Conservation (phyloP, 1,140 invertebrate species). For the Ceratina calcarata region DNA sequence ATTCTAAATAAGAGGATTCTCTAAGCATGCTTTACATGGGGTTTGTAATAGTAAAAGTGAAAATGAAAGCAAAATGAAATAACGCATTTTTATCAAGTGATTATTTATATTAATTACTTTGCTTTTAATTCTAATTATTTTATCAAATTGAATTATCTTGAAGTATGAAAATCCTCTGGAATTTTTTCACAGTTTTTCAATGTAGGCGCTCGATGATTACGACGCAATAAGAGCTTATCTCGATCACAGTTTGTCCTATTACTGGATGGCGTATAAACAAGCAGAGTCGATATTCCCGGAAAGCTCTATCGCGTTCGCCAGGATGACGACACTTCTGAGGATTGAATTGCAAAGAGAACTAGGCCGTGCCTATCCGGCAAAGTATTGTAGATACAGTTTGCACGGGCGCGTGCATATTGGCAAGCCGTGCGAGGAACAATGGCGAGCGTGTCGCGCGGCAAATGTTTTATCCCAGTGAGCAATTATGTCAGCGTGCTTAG, state of each 20-base stretch:
- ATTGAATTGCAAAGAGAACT: conserved; percentile 53
- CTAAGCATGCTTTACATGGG: not conserved
- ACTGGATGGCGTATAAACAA: conserved; percentile 54
- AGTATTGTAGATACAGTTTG: conserved; percentile 18
- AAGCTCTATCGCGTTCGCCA: conserved; percentile 44
- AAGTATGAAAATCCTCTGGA: too few relatives aligned
- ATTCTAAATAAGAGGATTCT: not conserved
- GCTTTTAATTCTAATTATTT: too few relatives aligned
- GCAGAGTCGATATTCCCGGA: conserved; percentile 14
- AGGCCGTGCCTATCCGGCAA: conserved; percentile 41
- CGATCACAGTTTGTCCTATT: conserved; percentile 40
- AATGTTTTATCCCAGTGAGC: conserved; percentile 47
- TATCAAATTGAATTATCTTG: too few relatives aligned
- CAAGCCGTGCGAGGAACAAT: conserved; percentile 43
- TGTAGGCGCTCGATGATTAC: conserved; percentile 48
- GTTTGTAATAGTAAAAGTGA: not conserved
- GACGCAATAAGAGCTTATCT: conserved; percentile 36
- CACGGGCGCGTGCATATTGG: conserved; percentile 25
- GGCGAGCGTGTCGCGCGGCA: conserved; percentile 42
- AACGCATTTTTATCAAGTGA: not conserved
- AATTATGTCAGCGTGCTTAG: conserved; percentile 41
- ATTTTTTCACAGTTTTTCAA: too few relatives aligned
- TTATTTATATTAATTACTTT: too few relatives aligned
- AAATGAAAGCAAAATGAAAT: not conserved
- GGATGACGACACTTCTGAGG: conserved; percentile 42